phyloP scores from a whole-genome alignment of 2,888 invertebrate species.

The Scelioninae gen. 1 region DNA sequence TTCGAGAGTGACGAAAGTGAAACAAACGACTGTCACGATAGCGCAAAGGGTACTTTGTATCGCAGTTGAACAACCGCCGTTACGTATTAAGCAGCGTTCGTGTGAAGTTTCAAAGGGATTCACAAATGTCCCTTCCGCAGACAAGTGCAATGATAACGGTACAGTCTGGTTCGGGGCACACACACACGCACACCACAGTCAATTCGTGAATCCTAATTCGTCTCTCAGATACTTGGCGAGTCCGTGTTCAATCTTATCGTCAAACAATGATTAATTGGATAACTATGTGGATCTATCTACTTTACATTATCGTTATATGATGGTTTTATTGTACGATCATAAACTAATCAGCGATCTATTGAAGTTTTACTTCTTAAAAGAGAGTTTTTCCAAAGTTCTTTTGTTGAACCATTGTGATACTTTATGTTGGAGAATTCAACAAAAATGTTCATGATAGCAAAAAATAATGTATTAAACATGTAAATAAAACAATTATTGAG shows the following conservation, averaged over 20 bases:
- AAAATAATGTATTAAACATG: no score
- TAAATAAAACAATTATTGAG: no score
- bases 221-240: background rate
- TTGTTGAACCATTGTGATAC: no score
- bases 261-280: slow-evolving; percentile 37
- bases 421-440: no score
- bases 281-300: slow-evolving; percentile 10
- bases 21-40: background rate
- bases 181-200: slow-evolving; percentile 2
- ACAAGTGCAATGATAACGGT: slow-evolving; percentile 30
- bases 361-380: no score
- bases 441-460: no score
- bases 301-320: slow-evolving; percentile 15
- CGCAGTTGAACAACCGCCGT: slow-evolving; percentile 27
- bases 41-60: slow-evolving; percentile 36
- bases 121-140: slow-evolving; percentile 24
- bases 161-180: slow-evolving; percentile 3
- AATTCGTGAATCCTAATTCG: slow-evolving; percentile 35
- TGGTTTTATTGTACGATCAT: slow-evolving; percentile 26
- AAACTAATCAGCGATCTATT: slow-evolving; percentile 35
- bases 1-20: slow-evolving; percentile 9
- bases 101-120: slow-evolving; percentile 39
- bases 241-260: slow-evolving; percentile 27
- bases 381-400: no score
- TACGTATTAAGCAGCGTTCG: slow-evolving; percentile 23